Evolutionary conservation across 2,113 vertebrate species (phyloP).

Genomic region (Gymnocephalus cernua): DNA sequence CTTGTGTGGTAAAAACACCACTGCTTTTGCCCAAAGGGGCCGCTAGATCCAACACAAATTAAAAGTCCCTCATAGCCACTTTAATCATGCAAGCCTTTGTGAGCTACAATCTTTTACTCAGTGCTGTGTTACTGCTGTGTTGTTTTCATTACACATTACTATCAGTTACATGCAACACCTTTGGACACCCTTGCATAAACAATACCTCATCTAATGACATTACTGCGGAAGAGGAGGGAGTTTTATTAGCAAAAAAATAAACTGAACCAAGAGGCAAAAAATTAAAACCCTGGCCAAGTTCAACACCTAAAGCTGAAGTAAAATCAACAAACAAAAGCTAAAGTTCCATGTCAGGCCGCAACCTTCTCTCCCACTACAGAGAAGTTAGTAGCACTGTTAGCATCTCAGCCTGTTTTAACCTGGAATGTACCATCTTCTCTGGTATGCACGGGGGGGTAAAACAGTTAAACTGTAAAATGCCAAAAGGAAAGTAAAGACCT

Average conservation of each 20-base stretch:
- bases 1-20: too few species aligned
- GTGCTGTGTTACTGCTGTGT: too few species aligned
- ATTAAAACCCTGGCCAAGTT: not conserved
- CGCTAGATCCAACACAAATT: too few species aligned
- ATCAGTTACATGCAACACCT: not conserved
- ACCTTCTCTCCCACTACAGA: not conserved
- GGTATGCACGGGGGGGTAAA: not conserved
- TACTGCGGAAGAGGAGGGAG: too few species aligned
- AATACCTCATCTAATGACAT: not conserved
- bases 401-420: not conserved
- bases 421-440: conserved; percentile 1
- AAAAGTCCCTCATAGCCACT: too few species aligned
- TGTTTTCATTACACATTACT: not conserved
- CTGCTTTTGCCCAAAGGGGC: too few species aligned
- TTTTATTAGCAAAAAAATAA: not conserved
- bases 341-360: not conserved
- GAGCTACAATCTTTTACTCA: not conserved
- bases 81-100: not conserved
- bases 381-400: not conserved
- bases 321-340: not conserved
- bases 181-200: not conserved
- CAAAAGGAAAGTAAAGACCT: not conserved
- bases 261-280: too few species aligned
- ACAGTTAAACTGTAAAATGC: not conserved
- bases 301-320: not conserved